These are phyloP conservation scores for Clarias batrachus DNA, from an alignment of 2,113 vertebrate genomes.

Conservation along the genomic window DNA sequence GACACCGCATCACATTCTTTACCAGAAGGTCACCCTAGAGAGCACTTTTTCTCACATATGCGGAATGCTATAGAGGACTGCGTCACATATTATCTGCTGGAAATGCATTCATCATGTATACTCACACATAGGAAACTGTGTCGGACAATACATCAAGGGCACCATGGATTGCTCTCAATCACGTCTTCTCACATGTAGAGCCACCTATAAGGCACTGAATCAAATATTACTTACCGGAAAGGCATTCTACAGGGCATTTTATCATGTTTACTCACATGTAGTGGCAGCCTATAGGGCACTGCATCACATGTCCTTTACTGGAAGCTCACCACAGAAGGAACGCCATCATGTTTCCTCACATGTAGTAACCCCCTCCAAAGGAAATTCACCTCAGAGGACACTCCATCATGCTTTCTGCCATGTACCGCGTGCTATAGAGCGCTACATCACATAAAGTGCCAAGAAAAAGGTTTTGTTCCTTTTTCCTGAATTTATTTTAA, in stretches of 20 bases:
- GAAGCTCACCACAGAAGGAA: too few relatives aligned
- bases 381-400: too few relatives aligned
- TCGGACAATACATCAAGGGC: background rate
- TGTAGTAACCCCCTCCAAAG: background rate
- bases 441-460: too few relatives aligned
- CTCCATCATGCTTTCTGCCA: too few relatives aligned
- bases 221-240: background rate
- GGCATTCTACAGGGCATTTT: background rate
- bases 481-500: too few relatives aligned
- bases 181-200: background rate
- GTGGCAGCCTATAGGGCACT: background rate
- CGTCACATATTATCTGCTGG: too few relatives aligned
- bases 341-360: background rate
- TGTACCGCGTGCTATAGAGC: too few relatives aligned
- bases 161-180: background rate
- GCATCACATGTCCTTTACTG: background rate
- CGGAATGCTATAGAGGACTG: too few relatives aligned
- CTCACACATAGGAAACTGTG: background rate
- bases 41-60: too few relatives aligned
- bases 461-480: too few relatives aligned
- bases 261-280: background rate
- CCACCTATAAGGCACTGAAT: background rate
- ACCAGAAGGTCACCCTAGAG: background rate
- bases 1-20: background rate
- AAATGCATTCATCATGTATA: background rate